Evolutionary conservation across 2,797 vertebrate genomes (phyloP).

Genomic region (Chloroceryle amazona): DNA sequence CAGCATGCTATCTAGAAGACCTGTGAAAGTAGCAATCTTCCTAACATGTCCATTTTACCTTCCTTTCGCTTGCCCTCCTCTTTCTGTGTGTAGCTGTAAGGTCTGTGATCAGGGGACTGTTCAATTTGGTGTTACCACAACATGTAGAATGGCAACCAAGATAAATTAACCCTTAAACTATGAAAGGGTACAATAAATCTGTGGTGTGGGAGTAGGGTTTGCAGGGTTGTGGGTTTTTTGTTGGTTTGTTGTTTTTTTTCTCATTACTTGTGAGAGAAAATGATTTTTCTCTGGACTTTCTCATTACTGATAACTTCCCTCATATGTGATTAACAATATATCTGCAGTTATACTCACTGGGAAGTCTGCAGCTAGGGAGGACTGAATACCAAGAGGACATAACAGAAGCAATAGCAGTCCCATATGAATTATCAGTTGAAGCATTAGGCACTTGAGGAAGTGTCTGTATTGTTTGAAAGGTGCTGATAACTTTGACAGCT

Average conservation of each 20-base stretch:
- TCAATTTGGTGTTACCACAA: neutral
- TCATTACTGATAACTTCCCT: neutral
- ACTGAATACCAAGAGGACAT: neutral
- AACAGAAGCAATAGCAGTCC: neutral
- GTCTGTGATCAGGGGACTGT: neutral
- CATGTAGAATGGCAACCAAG: neutral
- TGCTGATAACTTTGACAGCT: neutral
- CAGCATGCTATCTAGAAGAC: neutral
- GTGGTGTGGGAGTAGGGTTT: neutral
- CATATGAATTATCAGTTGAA: neutral
- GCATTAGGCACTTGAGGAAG: neutral
- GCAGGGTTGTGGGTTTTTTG: too few relatives aligned
- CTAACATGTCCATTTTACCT: neutral
- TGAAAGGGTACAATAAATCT: neutral
- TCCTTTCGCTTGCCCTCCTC: neutral
- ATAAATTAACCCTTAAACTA: neutral
- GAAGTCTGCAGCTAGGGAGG: neutral
- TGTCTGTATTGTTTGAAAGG: neutral
- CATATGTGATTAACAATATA: neutral
- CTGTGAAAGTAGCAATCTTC: neutral
- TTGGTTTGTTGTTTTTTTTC: neutral
- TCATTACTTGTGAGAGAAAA: neutral
- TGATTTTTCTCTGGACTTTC: neutral
- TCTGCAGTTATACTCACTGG: neutral
- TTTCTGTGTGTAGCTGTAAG: neutral